phyloP scores from a whole-genome alignment of 2,888 invertebrate species.

The Epiblema foenella region DNA sequence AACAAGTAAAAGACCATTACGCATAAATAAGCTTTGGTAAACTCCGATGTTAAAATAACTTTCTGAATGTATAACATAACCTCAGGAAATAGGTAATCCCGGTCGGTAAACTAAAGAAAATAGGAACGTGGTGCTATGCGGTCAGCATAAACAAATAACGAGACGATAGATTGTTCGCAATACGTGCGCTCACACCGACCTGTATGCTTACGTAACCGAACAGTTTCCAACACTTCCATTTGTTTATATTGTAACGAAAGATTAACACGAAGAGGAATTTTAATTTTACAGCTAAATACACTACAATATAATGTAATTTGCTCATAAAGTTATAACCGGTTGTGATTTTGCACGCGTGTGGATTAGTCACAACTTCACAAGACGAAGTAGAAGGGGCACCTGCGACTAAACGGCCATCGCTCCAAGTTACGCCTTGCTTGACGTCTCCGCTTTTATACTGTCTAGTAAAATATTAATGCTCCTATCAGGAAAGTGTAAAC shows the following conservation, averaged over 20 bases:
- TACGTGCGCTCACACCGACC: slow-evolving; percentile 45
- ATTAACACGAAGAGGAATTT: slow-evolving; percentile 31
- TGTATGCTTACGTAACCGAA: slow-evolving; percentile 26
- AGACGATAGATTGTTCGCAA: slow-evolving; percentile 63
- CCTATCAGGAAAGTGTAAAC: slow-evolving; percentile 47
- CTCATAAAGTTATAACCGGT: slow-evolving; percentile 23
- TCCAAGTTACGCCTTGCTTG: slow-evolving; percentile 53
- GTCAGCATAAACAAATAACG: slow-evolving; percentile 55
- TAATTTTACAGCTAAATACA: slow-evolving; percentile 26
- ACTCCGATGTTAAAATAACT: background rate
- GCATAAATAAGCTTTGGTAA: too few relatives aligned
- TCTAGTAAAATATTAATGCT: slow-evolving; percentile 54
- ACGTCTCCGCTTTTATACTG: slow-evolving; percentile 57
- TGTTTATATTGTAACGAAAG: slow-evolving; percentile 46
- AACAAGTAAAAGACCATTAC: background rate
- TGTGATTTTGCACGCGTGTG: slow-evolving; percentile 50
- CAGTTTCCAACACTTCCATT: slow-evolving; percentile 41
- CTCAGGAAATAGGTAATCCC: slow-evolving; percentile 14
- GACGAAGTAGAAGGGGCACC: slow-evolving; percentile 49
- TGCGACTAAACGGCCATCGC: slow-evolving; percentile 60
- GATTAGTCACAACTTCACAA: slow-evolving; percentile 56
- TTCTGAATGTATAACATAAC: background rate
- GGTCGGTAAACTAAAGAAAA: slow-evolving; percentile 41
- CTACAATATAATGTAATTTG: slow-evolving; percentile 32
- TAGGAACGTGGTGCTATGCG: slow-evolving; percentile 47